phyloP scores from a whole-genome alignment of 2,797 vertebrate genomes.

The Enteromius mattozi region DNA sequence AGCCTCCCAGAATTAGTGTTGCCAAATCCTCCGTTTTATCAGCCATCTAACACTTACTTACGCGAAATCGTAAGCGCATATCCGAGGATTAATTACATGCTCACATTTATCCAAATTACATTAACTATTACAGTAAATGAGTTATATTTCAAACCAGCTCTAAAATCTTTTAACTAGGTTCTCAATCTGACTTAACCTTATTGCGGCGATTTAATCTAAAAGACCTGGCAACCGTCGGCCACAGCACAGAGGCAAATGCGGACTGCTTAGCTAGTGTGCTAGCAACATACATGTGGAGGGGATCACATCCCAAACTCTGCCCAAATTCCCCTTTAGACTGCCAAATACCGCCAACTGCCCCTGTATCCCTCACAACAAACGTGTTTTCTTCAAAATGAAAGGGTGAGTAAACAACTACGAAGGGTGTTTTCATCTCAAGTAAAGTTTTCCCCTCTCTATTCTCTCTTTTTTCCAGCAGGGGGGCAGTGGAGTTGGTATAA shows the following conservation, averaged over 20 bases:
- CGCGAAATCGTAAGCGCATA: background rate
- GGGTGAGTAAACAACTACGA: conserved; percentile 80
- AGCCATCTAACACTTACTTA: too few species aligned
- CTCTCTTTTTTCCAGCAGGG: conserved; percentile 71
- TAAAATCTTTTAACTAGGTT: background rate
- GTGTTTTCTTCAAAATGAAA: conserved; percentile 81
- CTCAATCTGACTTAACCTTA: background rate
- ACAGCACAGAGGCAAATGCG: conserved; percentile 70
- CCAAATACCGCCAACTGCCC: conserved; percentile 67
- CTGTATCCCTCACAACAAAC: conserved; percentile 69
- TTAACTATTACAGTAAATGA: accelerated
- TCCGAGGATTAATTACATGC: background rate
- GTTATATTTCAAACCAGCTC: background rate
- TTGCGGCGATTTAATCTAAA: background rate
- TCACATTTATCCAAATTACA: background rate
- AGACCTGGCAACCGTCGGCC: conserved; percentile 63
- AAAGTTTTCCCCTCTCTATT: conserved; percentile 77
- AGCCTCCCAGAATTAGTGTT: conserved; percentile 12
- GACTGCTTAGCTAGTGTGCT: conserved; percentile 75
- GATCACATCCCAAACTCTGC: conserved; percentile 78
- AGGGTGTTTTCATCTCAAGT: conserved; percentile 69
- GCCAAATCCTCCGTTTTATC: background rate
- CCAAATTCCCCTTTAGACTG: conserved; percentile 63
- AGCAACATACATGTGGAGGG: conserved; percentile 85
- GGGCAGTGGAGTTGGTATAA: conserved; percentile 72